Base-by-base conservation (phyloP, 2,113 vertebrate species). In the Xenus cinereus region DNA sequence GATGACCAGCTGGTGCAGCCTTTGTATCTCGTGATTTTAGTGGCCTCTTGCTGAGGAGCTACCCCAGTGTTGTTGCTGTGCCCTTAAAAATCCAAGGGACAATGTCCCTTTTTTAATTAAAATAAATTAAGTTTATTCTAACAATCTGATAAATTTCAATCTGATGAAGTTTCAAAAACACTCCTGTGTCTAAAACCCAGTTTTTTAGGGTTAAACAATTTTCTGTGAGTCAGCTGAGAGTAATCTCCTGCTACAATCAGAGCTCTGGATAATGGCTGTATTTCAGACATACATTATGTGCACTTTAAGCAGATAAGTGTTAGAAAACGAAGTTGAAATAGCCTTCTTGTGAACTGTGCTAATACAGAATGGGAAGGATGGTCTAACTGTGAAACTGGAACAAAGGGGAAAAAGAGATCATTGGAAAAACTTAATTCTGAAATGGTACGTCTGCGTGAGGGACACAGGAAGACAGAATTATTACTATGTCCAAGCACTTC, bases 211-310 rank as follows among this genome's bases (percentile, higher is more conserved):
- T 97, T 93, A 90, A 96, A 91, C 73, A 91, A 96, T 83, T 96
- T 93, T 95, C 90, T 81, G 37, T 95, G 92, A 97, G 79, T 97
- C 95, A 96, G 54, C 94, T 86, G 85, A 89, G 89, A 97, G 89
- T 96, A 94, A 97, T 90, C 92, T 96, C 63, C 69, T 79, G 71
- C 94, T 89, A 89, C 81, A 97, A 87, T 96, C 87, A 95, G 72
- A 95, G 79, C 59, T 95, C 93, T 94, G 73, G 90, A 33, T 96
- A 96, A 97, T 97, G 93, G 95, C 89, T 67, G 11, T 79, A 85
- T 97, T 97, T 96, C 94, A 97, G 95, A 96, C 92, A 90, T 96
- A 89, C 89, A 96, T 96, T 97, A 97, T 94, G 93, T 97, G 96
- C 95, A 95, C 97, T 97, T 97, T 96, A 97, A 77, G 85, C 57